These are phyloP conservation scores for Apamea anceps DNA, from an alignment of 2,888 invertebrate genomes.

Conservation along the genomic window DNA sequence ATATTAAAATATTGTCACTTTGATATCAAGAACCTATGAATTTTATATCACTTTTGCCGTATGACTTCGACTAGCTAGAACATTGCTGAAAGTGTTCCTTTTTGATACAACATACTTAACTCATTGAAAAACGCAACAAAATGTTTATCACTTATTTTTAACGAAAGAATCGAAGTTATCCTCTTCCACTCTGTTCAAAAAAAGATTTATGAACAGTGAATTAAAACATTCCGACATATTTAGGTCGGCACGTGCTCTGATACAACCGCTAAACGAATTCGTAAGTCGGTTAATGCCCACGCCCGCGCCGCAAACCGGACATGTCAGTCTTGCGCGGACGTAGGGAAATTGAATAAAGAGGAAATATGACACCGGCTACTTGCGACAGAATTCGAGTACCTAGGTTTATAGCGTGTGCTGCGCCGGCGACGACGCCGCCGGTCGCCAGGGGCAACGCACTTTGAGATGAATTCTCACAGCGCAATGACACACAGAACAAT, in stretches of 20 bases:
- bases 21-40: neutral
- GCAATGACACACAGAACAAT: slow-evolving; percentile 7
- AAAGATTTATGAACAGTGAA: slow-evolving; percentile 37
- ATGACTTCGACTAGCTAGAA: neutral
- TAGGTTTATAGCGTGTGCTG: slow-evolving; percentile 52
- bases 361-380: slow-evolving; percentile 85
- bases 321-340: slow-evolving; percentile 78
- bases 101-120: neutral
- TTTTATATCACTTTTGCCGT: neutral
- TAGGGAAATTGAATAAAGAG: slow-evolving; percentile 86
- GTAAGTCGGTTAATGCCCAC: slow-evolving; percentile 77
- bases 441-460: slow-evolving; percentile 72
- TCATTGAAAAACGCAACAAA: neutral
- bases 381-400: slow-evolving; percentile 71
- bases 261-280: slow-evolving; percentile 52
- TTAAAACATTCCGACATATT: slow-evolving; percentile 55
- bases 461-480: slow-evolving; percentile 46
- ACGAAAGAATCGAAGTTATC: neutral
- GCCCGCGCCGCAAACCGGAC: slow-evolving; percentile 77
- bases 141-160: neutral
- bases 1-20: neutral
- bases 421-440: slow-evolving; percentile 52
- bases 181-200: neutral
- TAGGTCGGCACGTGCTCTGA: slow-evolving; percentile 67
- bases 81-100: neutral